Evolutionary conservation across 2,888 invertebrate genomes (phyloP).

Genomic region (Gastrophysa polygoni): DNA sequence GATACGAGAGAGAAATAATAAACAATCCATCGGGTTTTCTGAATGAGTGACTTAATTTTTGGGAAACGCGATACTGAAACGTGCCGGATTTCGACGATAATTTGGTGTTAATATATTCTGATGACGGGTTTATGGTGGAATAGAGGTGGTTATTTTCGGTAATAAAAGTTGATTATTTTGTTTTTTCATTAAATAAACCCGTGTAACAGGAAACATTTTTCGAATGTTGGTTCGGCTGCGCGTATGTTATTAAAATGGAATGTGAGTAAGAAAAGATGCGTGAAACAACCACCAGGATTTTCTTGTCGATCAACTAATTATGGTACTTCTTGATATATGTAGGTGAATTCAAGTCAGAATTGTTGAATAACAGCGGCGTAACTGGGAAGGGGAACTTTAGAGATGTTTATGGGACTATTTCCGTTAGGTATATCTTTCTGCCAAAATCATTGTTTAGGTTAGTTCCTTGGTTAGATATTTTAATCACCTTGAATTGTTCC

Average conservation of each 20-base stretch:
- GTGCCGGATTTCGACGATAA: slow-evolving; percentile 21
- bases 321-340: too few species aligned
- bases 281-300: too few species aligned
- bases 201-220: slow-evolving; percentile 15
- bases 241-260: neutral
- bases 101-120: slow-evolving; percentile 25
- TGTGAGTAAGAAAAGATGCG: neutral
- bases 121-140: slow-evolving; percentile 25
- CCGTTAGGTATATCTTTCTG: too few species aligned
- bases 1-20: slow-evolving; percentile 31
- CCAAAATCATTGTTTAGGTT: too few species aligned
- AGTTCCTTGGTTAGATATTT: too few species aligned
- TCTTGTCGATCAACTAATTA: too few species aligned
- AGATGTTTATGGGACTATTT: too few species aligned
- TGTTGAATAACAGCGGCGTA: too few species aligned
- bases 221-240: neutral
- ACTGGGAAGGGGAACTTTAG: too few species aligned
- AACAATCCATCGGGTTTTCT: slow-evolving; percentile 27
- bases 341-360: too few species aligned
- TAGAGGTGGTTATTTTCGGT: slow-evolving; percentile 21
- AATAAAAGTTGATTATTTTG: slow-evolving; percentile 22
- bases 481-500: too few species aligned
- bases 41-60: slow-evolving; percentile 29
- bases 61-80: slow-evolving; percentile 24
- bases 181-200: slow-evolving; percentile 9